phyloP scores from a whole-genome alignment of 2,797 vertebrate genomes.

The Oryzias sinensis region DNA sequence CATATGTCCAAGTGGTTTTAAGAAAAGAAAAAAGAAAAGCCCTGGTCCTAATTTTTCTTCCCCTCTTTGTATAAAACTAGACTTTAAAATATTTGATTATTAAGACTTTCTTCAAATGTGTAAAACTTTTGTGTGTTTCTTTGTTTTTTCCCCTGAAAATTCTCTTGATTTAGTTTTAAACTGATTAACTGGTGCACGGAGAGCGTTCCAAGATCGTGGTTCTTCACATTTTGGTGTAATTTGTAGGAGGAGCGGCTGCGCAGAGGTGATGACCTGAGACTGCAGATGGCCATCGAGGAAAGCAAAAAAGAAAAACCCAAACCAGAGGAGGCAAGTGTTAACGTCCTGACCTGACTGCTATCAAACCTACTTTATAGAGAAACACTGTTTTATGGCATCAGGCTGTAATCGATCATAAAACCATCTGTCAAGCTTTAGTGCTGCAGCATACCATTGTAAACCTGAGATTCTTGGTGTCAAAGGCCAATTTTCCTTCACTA shows the following conservation, averaged over 20 bases:
- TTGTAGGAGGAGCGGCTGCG: conserved; percentile 89
- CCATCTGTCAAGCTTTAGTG: too few relatives aligned
- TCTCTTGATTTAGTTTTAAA: neutral
- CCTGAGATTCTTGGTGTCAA: too few relatives aligned
- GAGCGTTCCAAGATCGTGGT: conserved; percentile 14
- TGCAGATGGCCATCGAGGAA: conserved; percentile 95
- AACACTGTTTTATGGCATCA: too few relatives aligned
- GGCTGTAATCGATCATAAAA: too few relatives aligned
- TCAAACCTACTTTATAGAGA: too few relatives aligned
- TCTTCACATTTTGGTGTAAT: conserved; percentile 39
- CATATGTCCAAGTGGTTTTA: conserved; percentile 3
- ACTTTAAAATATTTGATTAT: neutral
- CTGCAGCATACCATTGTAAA: too few relatives aligned
- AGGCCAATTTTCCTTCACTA: too few relatives aligned
- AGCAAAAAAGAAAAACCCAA: conserved; percentile 87
- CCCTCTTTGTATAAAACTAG: conserved; percentile 6
- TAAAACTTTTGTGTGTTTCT: neutral
- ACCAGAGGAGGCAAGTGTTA: conserved; percentile 81
- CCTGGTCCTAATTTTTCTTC: neutral
- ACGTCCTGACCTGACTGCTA: neutral
- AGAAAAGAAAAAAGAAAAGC: too few relatives aligned
- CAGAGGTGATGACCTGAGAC: conserved; percentile 88
- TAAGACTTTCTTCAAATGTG: neutral
- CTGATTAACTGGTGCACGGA: conserved; percentile 9
- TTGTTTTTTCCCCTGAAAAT: neutral